Base-by-base conservation (phyloP, 1,140 invertebrate genomes). In the Stenopsyche tienmushanensis region DNA sequence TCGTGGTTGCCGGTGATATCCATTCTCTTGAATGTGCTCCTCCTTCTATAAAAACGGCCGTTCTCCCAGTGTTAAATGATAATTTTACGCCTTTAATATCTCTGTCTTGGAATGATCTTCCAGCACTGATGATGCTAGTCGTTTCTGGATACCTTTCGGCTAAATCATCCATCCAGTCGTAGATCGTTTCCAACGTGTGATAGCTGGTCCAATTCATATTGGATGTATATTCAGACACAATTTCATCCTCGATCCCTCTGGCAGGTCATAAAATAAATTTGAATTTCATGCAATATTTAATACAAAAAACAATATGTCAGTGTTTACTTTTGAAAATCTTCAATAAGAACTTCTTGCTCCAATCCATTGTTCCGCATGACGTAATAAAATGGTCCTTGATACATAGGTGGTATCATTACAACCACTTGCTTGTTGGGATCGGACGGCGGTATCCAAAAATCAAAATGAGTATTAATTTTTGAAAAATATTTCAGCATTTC, bases 1-100 rank as follows among this genome's bases (percentile, higher is more conserved):
- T 78, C 0, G 79, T 78, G 0, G 81, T 83, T 0, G 86, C 84
- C 3, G 85, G 80, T 7, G 81, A 72, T 17, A 88, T 86, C 88
- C 87, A 88, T 77, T 88, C 86, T 25, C 86, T 75, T 0, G 85
- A 86, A 70, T 89, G 85, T 44, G 87, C 87, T 39, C 83, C 71
- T 23, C 50, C 50, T 25, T 66, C 67, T 9, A 66, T 47, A 75
- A 78, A 79, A 0, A 81, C 76, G 1, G 53, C 24, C 39, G 76
- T 79, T 15, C 67, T 69, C 1, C 17, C 26, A 10, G 71, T 58
- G 1, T 76, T 75, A 20, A 76, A 76, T 0, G 75, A 77, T 62
- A 88, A 64, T 65, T 83, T 86, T 0, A 88, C 75, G 34, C 85
- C 86, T 62, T 79, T 80, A 60, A 89, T 83, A 25, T 83, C 74